Conservation (phyloP, 2,888 invertebrate species). For the Lasioglossum zephyrum region DNA sequence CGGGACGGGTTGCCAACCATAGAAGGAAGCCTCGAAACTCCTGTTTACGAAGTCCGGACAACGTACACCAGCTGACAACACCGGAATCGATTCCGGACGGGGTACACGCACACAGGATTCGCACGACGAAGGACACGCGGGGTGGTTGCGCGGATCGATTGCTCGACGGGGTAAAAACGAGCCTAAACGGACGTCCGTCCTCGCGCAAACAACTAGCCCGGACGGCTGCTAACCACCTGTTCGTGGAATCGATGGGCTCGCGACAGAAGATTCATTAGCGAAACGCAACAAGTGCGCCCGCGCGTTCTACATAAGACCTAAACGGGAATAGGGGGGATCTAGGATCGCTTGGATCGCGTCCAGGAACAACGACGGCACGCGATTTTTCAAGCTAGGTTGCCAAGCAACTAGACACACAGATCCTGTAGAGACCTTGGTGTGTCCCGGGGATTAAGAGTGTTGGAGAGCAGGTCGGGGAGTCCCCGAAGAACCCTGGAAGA, state of each 20-base stretch:
- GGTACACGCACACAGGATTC: background rate
- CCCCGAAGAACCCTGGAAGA: background rate
- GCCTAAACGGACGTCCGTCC: background rate
- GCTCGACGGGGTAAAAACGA: slow-evolving; percentile 26
- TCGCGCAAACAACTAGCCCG: slow-evolving; percentile 28
- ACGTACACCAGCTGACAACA: too few relatives aligned
- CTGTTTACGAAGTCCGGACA: background rate
- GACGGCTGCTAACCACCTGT: slow-evolving; percentile 59
- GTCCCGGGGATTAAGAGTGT: background rate
- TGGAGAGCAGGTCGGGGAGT: background rate
- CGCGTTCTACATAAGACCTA: slow-evolving; percentile 43
- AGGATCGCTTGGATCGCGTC: slow-evolving; percentile 32
- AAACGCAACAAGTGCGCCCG: slow-evolving; percentile 57
- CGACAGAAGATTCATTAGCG: slow-evolving; percentile 60
- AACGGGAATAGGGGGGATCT: background rate
- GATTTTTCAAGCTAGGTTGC: slow-evolving; percentile 6
- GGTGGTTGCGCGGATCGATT: slow-evolving; percentile 27
- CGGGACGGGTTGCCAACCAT: background rate
- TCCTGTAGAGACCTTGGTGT: background rate
- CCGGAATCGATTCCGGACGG: background rate
- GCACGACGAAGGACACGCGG: background rate
- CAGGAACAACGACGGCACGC: slow-evolving; percentile 8
- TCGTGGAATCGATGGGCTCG: slow-evolving; percentile 50
- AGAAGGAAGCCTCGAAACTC: background rate
- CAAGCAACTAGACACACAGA: background rate